Conservation (phyloP, 1,140 invertebrate species). For the Trichogramma pretiosum region DNA sequence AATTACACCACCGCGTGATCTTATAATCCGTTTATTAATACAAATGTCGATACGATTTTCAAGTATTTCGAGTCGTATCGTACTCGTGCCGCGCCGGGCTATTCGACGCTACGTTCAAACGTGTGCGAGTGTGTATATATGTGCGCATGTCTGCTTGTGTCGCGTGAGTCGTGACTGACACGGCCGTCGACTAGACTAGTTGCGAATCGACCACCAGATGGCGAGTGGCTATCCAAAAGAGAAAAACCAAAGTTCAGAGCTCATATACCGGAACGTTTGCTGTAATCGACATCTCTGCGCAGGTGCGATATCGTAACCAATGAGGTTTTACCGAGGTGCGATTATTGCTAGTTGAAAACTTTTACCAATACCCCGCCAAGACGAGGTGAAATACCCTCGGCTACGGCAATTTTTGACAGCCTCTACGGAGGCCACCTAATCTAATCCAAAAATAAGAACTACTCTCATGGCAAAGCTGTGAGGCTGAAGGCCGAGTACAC, state of each 20-base stretch:
- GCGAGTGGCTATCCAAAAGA: neutral
- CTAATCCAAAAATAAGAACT: neutral
- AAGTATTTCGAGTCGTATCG: too few species aligned
- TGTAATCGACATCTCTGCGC: constrained; percentile 54
- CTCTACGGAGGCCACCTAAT: constrained; percentile 14
- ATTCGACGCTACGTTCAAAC: too few species aligned
- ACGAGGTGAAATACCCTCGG: constrained; percentile 84
- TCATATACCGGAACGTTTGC: neutral
- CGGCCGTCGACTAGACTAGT: too few species aligned
- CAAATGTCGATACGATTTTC: too few species aligned
- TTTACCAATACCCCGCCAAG: constrained; percentile 90
- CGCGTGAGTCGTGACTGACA: too few species aligned
- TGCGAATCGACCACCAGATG: neutral
- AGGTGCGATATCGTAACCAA: constrained; percentile 78
- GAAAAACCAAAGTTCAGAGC: neutral
- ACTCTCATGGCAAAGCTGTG: too few species aligned
- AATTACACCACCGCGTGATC: too few species aligned
- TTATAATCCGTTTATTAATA: too few species aligned
- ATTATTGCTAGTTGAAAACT: constrained; percentile 88
- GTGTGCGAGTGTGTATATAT: too few species aligned
- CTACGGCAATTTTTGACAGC: constrained; percentile 71
- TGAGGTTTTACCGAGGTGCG: constrained; percentile 78
- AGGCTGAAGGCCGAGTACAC: too few species aligned
- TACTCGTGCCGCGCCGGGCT: too few species aligned
- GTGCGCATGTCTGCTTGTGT: too few species aligned